Evolutionary conservation across 2,797 vertebrate genomes (phyloP).

Genomic region (Avahi laniger): DNA sequence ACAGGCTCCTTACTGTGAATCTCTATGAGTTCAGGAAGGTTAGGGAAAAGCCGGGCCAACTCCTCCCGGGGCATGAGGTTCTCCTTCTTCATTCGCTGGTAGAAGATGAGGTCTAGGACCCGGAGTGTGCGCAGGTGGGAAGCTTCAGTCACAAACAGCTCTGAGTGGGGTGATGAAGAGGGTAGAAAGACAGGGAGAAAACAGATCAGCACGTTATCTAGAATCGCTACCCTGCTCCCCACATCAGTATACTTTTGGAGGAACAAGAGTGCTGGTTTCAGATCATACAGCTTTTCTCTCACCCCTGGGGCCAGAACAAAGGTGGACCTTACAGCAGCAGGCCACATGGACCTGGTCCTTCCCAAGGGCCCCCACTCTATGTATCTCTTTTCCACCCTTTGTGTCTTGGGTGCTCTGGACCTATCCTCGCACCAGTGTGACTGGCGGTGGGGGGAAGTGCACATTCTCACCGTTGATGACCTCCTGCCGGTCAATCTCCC

Average conservation of each 20-base stretch:
- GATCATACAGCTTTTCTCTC: background rate
- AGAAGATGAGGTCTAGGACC: constrained; percentile 94
- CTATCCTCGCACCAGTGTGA: rapidly evolving
- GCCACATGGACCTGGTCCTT: rapidly evolving
- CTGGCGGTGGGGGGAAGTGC: background rate
- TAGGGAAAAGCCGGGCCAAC: constrained; percentile 93
- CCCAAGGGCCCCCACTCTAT: rapidly evolving
- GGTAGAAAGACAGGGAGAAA: background rate
- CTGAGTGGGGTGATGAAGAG: constrained; percentile 77
- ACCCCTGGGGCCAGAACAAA: background rate
- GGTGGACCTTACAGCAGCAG: background rate
- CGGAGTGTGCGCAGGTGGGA: constrained; percentile 93
- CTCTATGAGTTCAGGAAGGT: constrained; percentile 92
- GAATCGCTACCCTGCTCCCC: background rate
- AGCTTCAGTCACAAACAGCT: constrained; percentile 92
- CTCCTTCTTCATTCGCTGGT: constrained; percentile 92
- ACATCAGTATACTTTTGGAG: background rate
- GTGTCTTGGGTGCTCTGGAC: background rate
- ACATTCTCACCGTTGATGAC: constrained; percentile 93
- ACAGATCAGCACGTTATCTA: background rate
- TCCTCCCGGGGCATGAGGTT: constrained; percentile 90
- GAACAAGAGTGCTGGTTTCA: background rate
- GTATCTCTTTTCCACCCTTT: background rate
- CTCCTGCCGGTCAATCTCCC: constrained; percentile 93
- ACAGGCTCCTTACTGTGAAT: constrained; percentile 89